Base-by-base conservation (phyloP, 2,888 invertebrate species). In the Drosophila putrida region DNA sequence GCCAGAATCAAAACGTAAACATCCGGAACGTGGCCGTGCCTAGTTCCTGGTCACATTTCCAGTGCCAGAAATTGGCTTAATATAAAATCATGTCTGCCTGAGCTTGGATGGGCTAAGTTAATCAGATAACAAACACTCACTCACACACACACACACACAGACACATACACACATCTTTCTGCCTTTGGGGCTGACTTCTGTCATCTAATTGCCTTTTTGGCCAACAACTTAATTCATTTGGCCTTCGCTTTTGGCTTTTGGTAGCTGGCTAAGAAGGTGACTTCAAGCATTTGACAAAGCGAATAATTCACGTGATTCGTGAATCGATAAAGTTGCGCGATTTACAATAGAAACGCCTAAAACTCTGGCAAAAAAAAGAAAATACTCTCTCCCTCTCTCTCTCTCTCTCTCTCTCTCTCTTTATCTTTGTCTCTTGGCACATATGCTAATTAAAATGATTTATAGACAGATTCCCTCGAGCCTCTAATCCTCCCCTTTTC, bases 401-500 rank as follows among this genome's bases (percentile, higher is more conserved):
- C 11, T 11, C 46, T 51, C n/a, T 35, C n/a, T n/a, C n/a, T n/a
- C n/a, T n/a, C 41, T 10, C 33, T 9, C 35, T n/a, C 20, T 27
- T 11, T n/a, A 25, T 9, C 60, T 27, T 13, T n/a, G 25, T 11
- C 46, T 51, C n/a, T 35, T n/a, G 9, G 13, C 49, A n/a, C 31
- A 49, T 60, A 75, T 75, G 89, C 78, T 88, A 82, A 82, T 86
- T 76, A 71, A 76, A 82, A 86, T 86, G 77, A 88, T 88, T 82
- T 86, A 86, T 82, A 41, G 51, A 43, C 57, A 63, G 59, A 55
- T 60, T 53, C 57, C 20, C 49, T 20, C 5, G 9, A 2, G 25
- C 10, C 49, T 33, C 35, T 10, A 20, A 10, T 43, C 27, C 35
- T 10, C 27, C 46, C 9, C 43, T 35, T 4, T 20, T 25, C 59